phyloP scores from a whole-genome alignment of 1,140 invertebrate species.

The Drosophila yakuba region DNA sequence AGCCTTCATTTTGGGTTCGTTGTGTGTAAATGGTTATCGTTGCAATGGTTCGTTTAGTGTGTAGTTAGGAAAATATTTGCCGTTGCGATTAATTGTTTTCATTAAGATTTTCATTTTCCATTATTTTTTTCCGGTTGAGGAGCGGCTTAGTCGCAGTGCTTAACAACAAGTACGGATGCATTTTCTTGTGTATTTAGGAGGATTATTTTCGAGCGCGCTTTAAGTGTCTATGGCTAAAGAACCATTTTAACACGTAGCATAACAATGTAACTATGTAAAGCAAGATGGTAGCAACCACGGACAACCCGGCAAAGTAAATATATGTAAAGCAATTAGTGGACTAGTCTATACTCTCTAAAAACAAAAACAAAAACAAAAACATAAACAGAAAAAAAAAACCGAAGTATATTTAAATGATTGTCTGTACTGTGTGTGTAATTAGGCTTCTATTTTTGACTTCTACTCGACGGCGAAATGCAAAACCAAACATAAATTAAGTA shows the following conservation, averaged over 20 bases:
- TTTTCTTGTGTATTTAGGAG: constrained; percentile 50
- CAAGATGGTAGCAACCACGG: constrained; percentile 31
- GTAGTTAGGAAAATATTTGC: constrained; percentile 77
- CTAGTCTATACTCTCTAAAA: constrained; percentile 51
- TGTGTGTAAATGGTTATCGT: constrained; percentile 64
- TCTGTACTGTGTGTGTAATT: constrained; percentile 63
- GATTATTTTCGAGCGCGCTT: constrained; percentile 62
- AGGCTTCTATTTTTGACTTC: constrained; percentile 70
- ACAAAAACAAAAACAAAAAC: background rate
- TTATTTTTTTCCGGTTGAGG: background rate
- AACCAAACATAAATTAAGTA: constrained; percentile 52
- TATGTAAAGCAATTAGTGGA: constrained; percentile 74
- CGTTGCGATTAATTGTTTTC: constrained; percentile 46
- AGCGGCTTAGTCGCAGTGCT: constrained; percentile 24
- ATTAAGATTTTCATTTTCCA: background rate
- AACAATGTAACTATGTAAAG: constrained; percentile 72
- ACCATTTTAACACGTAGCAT: constrained; percentile 63
- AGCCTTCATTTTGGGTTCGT: constrained; percentile 32
- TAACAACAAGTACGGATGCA: constrained; percentile 26
- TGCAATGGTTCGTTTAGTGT: constrained; percentile 59
- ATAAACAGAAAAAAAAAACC: background rate
- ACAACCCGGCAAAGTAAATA: constrained; percentile 71
- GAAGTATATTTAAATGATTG: constrained; percentile 34
- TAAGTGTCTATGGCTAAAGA: constrained; percentile 73
- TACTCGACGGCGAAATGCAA: constrained; percentile 38